These are phyloP conservation scores for Meloidogyne hapla DNA, from an alignment of 1,140 invertebrate species.

Conservation along the genomic window DNA sequence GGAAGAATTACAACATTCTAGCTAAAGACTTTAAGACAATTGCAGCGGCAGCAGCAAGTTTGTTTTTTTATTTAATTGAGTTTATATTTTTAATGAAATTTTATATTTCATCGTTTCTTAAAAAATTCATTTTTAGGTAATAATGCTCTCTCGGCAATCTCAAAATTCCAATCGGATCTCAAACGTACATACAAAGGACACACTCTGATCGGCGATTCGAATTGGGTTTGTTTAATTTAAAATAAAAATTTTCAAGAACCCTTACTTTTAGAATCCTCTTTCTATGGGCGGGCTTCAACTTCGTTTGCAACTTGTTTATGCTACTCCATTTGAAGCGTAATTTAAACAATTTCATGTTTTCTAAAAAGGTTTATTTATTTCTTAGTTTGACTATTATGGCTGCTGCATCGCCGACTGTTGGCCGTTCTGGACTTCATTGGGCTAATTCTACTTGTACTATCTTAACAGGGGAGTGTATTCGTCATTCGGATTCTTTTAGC, in stretches of 20 bases:
- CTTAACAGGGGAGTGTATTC: conserved; percentile 38
- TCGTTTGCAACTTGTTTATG: conserved; percentile 40
- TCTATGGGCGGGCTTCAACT: conserved; percentile 46
- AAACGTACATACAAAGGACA: conserved; percentile 24
- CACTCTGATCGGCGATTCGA: conserved; percentile 13
- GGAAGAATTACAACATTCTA: conserved; percentile 35
- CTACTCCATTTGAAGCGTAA: conserved; percentile 24
- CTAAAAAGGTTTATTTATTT: conserved; percentile 14
- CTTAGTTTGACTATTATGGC: conserved; percentile 41
- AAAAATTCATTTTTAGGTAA: conserved; percentile 20
- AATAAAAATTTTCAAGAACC: too few relatives aligned
- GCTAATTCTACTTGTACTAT: conserved; percentile 48
- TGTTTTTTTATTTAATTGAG: conserved; percentile 10
- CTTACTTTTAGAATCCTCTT: conserved; percentile 41
- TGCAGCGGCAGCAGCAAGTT: conserved; percentile 34
- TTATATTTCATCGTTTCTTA: too few relatives aligned
- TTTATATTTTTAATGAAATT: too few relatives aligned
- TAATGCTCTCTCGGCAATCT: conserved; percentile 32
- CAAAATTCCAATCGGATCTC: conserved; percentile 33
- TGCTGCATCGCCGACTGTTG: conserved; percentile 32
- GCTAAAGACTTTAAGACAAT: conserved; percentile 45
- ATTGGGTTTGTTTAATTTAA: conserved; percentile 24
- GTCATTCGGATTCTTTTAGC: conserved; percentile 37
- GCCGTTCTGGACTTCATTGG: conserved; percentile 49
- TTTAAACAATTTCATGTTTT: too few relatives aligned